Percentiles rank a stretch among this genome's conserved stretches.
These are phyloP conservation scores for Anorthoa munda DNA, from an alignment of 2,888 invertebrate genomes.

Conservation along the genomic window DNA sequence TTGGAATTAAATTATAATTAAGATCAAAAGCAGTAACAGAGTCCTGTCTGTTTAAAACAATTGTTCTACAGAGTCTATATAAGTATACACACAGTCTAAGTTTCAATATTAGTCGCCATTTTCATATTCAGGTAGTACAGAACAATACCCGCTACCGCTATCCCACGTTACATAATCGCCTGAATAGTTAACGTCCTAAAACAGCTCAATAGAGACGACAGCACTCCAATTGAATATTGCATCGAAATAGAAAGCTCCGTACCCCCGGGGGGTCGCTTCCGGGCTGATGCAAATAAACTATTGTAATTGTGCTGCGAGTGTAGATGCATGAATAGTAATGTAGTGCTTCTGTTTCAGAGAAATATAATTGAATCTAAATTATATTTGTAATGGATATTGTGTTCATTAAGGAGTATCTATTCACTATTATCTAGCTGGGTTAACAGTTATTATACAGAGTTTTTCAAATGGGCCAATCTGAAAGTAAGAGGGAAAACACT, in stretches of 20 bases:
- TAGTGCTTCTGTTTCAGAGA: background rate
- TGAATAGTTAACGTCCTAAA: constrained; percentile 32
- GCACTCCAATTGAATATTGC: constrained; percentile 57
- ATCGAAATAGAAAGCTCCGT: constrained; percentile 47
- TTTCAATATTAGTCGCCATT: background rate
- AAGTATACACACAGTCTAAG: background rate
- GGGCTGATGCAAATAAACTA: constrained; percentile 53
- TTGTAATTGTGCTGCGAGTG: constrained; percentile 52
- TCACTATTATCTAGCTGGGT: background rate
- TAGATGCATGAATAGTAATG: constrained; percentile 53
- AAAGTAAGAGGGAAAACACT: no score
- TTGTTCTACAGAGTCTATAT: background rate
- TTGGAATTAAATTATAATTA: constrained; percentile 7
- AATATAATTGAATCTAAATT: constrained; percentile 23
- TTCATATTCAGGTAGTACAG: background rate
- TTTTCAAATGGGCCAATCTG: no score
- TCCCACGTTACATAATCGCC: constrained; percentile 13
- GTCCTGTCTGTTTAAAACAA: background rate
- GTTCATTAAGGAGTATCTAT: background rate
- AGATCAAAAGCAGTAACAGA: constrained; percentile 19
- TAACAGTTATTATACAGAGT: no score
- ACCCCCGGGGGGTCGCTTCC: constrained; percentile 33
- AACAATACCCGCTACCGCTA: constrained; percentile 16
- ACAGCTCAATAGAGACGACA: constrained; percentile 31
- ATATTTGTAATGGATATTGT: background rate